Base-by-base conservation (phyloP, 2,888 invertebrate species). In the Temnothorax rugatulus region DNA sequence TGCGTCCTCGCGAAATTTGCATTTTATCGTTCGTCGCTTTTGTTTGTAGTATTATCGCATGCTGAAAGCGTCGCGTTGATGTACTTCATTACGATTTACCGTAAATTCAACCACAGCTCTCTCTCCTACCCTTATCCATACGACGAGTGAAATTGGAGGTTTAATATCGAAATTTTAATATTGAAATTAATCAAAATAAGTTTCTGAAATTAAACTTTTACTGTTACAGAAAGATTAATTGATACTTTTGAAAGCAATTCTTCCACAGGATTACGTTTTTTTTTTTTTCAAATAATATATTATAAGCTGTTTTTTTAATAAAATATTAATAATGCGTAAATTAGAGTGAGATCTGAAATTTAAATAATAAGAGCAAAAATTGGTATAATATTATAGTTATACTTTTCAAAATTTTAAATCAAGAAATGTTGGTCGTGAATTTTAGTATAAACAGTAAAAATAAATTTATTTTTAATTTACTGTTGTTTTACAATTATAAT, bases 1-100 rank as follows among this genome's bases (percentile, higher is more conserved):
- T 57, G 63, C 71, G 34, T 59, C 25, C 18, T 63, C 61, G 54
- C 81, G 50, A 82, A 82, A 86, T 84, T 86, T 86, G 76, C 86
- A 86, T 86, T 86, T 71, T 84, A 86, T 82, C 75, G 75, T 15
- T 57, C 63, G 34, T 21, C 66, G 57, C 76, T 84, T 84, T 84
- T 84, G 84, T 86, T 41, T 84, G 76, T 61, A 25, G 63, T 76
- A 86, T 85, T 85, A 79, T 84, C 82, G 82, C 71, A 61, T 61
- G 54, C 64, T 79, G 84, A 75, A 84, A 59, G 74, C 64, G 44
- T 66, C 84, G 41, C 15, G 59, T 50, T 69, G 68, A 82, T 68
- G 69, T 81, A 76, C 41, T 76, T 82, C 52, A 76, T 84, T 86
- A 84, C 82, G 47, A 86, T 84, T 86, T 84, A 76, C 66, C 64